Percentiles rank a stretch among this genome's conserved stretches.
These are phyloP conservation scores for Oithona nana DNA, from an alignment of 2,888 invertebrate genomes.

Conservation along the genomic window DNA sequence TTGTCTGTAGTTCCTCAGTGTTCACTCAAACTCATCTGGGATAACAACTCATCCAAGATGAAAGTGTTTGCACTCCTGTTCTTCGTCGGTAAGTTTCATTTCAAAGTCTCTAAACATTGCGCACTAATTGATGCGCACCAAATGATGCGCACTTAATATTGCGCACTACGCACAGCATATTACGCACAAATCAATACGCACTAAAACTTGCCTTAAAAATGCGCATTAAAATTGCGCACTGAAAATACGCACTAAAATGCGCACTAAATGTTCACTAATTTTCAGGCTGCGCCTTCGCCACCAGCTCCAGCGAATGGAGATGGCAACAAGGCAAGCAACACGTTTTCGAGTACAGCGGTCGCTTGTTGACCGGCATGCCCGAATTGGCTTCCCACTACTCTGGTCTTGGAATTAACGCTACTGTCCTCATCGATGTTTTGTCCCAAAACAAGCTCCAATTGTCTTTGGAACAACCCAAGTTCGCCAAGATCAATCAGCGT, in stretches of 20 bases:
- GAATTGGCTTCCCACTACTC: constrained; percentile 15
- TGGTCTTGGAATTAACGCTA: constrained; percentile 16
- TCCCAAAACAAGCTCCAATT: neutral
- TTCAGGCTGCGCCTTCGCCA: neutral
- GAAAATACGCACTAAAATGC: neutral
- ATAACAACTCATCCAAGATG: constrained; percentile 1
- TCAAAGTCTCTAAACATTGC: neutral
- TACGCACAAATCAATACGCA: neutral
- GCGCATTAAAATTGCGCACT: no score
- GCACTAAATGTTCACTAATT: neutral
- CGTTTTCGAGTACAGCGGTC: constrained; percentile 15
- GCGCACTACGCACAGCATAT: neutral
- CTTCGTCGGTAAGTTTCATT: constrained; percentile 5
- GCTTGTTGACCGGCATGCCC: constrained; percentile 16
- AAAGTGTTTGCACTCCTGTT: constrained; percentile 7
- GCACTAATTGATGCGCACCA: no score
- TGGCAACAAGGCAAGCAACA: constrained; percentile 14
- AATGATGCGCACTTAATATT: neutral
- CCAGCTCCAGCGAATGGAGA: neutral
- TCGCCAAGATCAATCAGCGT: neutral
- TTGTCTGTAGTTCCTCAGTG: neutral
- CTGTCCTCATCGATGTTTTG: constrained; percentile 5
- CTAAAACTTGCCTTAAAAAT: neutral
- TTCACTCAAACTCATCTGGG: neutral
- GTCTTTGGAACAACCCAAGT: constrained; percentile 7